phyloP scores from a whole-genome alignment of 2,113 vertebrate genomes.

The Bufo gargarizans region DNA sequence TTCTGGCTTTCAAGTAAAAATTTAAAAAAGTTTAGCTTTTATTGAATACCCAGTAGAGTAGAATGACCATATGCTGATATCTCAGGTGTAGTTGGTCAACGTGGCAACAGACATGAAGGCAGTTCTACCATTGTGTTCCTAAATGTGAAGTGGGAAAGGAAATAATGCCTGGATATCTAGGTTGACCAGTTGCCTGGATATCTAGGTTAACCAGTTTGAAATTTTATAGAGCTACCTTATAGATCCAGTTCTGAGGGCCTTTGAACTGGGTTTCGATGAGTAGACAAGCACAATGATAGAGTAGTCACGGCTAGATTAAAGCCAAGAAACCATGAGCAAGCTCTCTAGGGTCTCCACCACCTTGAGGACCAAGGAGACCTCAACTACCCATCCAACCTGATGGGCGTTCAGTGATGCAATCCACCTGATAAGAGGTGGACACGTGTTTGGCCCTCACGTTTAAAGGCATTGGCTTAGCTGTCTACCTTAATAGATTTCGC shows the following conservation, averaged over 20 bases:
- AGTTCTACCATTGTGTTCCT: not conserved
- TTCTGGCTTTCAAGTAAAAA: not conserved
- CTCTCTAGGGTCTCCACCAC: not conserved
- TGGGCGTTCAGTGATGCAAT: not conserved
- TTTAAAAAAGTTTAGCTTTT: not conserved
- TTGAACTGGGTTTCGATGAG: not conserved
- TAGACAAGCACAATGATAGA: not conserved
- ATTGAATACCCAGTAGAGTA: not conserved
- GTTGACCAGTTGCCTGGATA: too few relatives aligned
- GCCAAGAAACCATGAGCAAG: not conserved
- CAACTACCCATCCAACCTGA: not conserved
- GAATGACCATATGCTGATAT: not conserved
- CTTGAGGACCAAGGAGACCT: not conserved
- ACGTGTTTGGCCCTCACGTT: not conserved
- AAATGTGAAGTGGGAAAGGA: not conserved
- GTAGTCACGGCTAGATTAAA: not conserved
- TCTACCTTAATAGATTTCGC: not conserved
- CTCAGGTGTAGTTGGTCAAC: slow-evolving; percentile 3
- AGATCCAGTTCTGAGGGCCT: not conserved
- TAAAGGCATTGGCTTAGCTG: not conserved
- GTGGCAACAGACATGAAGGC: not conserved
- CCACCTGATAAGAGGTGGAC: not conserved
- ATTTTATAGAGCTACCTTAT: not conserved
- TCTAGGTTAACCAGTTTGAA: too few relatives aligned
- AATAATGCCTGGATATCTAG: not conserved